phyloP scores from a whole-genome alignment of 2,888 invertebrate species.

The Zaprionus bogoriensis region DNA sequence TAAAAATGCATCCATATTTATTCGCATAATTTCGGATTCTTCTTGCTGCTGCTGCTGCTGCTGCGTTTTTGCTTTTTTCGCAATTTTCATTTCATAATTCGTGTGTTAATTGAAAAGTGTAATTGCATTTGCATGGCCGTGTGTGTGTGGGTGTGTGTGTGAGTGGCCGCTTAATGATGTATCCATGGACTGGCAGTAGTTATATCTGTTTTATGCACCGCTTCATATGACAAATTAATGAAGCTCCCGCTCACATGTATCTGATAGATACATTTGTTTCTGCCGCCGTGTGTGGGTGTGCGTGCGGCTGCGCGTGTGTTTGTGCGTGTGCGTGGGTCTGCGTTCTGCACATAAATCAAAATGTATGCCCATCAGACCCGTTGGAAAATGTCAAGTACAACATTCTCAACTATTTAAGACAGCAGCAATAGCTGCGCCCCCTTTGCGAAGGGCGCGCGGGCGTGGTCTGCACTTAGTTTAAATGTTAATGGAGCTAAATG shows the following conservation, averaged over 20 bases:
- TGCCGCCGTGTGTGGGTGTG: background rate
- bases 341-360: constrained; percentile 57
- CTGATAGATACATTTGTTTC: constrained; percentile 36
- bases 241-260: constrained; percentile 51
- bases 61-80: background rate
- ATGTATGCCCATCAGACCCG: constrained; percentile 50
- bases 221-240: constrained; percentile 73
- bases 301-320: constrained; percentile 1
- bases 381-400: constrained; percentile 47
- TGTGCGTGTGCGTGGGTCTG: constrained; percentile 12
- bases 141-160: constrained; percentile 7
- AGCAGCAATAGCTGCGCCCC: constrained; percentile 22
- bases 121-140: constrained; percentile 17
- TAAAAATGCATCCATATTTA: constrained; percentile 11
- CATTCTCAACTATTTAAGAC: constrained; percentile 54
- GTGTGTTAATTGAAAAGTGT: constrained; percentile 59
- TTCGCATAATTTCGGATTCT: constrained; percentile 10
- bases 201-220: constrained; percentile 55
- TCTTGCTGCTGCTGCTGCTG: background rate
- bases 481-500: constrained; percentile 58
- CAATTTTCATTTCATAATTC: constrained; percentile 43
- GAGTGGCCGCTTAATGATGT: constrained; percentile 48
- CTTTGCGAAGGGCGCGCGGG: background rate
- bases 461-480: constrained; percentile 34
- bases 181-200: constrained; percentile 29